Evolutionary conservation across 2,797 vertebrate species (phyloP).

Genomic region (Nyctibius grandis): DNA sequence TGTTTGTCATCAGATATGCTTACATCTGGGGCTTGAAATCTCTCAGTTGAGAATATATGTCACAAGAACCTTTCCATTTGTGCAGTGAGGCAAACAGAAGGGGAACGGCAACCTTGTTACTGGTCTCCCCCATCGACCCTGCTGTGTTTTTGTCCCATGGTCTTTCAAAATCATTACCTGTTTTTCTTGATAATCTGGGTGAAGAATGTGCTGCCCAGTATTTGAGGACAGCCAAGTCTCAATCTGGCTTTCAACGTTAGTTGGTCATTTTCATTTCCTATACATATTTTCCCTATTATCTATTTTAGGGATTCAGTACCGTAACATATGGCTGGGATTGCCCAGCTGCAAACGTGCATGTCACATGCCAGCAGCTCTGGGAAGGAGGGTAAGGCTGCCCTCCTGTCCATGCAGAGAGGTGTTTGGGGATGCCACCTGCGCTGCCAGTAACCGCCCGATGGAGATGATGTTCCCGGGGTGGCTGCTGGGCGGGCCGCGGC

Average conservation of each 20-base stretch:
- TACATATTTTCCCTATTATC: too few species aligned
- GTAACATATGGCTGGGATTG: too few species aligned
- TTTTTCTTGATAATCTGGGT: not conserved
- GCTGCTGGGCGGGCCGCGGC: too few species aligned
- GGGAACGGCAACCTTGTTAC: rapidly evolving
- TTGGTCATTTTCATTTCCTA: rapidly evolving
- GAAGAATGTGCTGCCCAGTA: rapidly evolving
- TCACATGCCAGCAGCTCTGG: not conserved
- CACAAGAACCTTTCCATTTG: not conserved
- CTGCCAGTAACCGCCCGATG: not conserved
- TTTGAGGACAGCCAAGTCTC: not conserved
- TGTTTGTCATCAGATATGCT: not conserved
- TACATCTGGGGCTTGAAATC: not conserved
- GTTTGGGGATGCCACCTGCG: too few species aligned
- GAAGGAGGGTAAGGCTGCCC: too few species aligned
- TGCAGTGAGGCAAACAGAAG: not conserved
- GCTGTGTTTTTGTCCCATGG: not conserved
- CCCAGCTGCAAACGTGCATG: not conserved
- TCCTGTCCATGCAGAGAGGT: too few species aligned
- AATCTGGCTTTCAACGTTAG: rapidly evolving
- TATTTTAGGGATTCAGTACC: too few species aligned
- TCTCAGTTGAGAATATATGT: not conserved
- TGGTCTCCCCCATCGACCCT: rapidly evolving
- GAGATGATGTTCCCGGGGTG: not conserved
- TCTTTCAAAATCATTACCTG: too few species aligned